A percentile compares a stretch with the other conserved stretches of the same genome.
phyloP scores from a whole-genome alignment of 2,888 invertebrate genomes.

The Ephialtes manifestator region DNA sequence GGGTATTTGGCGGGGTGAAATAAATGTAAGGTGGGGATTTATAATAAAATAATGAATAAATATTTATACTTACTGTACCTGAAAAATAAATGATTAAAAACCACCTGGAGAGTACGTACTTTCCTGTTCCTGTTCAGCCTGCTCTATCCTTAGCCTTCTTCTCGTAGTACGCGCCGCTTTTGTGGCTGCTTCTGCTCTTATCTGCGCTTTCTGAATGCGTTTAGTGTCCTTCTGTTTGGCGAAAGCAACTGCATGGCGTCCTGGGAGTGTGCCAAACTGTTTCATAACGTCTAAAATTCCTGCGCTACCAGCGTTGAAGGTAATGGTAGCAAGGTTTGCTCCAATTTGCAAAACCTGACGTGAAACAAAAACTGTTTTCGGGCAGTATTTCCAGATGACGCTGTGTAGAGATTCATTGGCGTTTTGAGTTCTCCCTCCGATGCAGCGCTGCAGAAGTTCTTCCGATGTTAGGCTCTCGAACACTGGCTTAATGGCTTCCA shows the following conservation, averaged over 20 bases:
- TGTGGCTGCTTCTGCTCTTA: neutral
- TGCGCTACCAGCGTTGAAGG: neutral
- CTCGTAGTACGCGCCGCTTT: constrained; percentile 1
- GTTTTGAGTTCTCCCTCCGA: constrained; percentile 10
- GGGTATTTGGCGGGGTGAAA: no score
- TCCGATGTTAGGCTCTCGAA: neutral
- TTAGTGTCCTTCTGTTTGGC: neutral
- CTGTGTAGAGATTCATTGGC: constrained; percentile 39
- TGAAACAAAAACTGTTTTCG: neutral
- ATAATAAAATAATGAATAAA: no score
- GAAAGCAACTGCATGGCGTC: constrained; percentile 4
- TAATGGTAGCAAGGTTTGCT: neutral
- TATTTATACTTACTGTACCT: no score
- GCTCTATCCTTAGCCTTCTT: neutral
- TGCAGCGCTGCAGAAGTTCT: neutral
- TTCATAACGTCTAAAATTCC: constrained; percentile 1
- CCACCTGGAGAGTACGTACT: neutral
- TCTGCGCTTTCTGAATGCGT: neutral
- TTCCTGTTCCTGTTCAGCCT: no score
- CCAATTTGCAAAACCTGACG: no score
- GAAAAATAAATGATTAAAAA: no score
- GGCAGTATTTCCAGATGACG: constrained; percentile 21
- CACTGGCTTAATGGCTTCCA: constrained; percentile 11
- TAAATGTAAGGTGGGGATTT: no score
- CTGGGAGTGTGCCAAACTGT: neutral